Evolutionary conservation across 2,797 vertebrate genomes (phyloP), one percentile per base, ranked within the genome.

Genomic region (Haliaeetus vocifer): DNA sequence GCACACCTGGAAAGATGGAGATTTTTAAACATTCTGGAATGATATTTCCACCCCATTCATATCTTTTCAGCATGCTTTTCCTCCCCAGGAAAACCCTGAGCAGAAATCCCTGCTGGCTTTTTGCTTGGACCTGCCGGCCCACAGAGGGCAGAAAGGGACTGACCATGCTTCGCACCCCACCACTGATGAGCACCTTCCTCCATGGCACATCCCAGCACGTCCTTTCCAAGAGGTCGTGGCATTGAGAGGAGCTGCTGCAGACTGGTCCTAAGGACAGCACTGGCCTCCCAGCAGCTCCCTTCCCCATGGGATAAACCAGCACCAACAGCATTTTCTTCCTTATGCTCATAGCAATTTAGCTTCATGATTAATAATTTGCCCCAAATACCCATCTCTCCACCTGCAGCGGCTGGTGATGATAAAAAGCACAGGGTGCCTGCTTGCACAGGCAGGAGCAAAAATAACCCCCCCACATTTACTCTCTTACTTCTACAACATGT

Each of bases 401-500:
- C 33, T 8, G 33, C 56, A 79, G 56, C 2, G 0, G n/a, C 45
- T 2, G 5, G 14, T 3, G 40, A 22, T 13, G 66, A 10, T 6
- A 21, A 74, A 53, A 50, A 45, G 9, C 38, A 29, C 5, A 6
- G 8, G 20, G 35, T 7, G 8, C 38, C 44, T 10, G 13, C 37
- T 35, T 28, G 29, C 40, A n/a, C 17, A 15, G 33, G 28, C 28
- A 33, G 37, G 47, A 9, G 3, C 20, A 6, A 53, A 44, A 66
- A 71, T 18, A 68, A 8, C 6, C 2, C 28, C 6, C 26, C 63
- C 17, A 6, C 3, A 1, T 47, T 58, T 45, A 13, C 56, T 68
- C 88, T 94, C 98, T 98, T 96, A 99, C 99, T 99, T 99, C 99
- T 11, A 99, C 98, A 61, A 99, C 98, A 28, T 99, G 99, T 0